Base-by-base conservation (phyloP, 2,113 vertebrate species). In the Cheilinus undulatus region DNA sequence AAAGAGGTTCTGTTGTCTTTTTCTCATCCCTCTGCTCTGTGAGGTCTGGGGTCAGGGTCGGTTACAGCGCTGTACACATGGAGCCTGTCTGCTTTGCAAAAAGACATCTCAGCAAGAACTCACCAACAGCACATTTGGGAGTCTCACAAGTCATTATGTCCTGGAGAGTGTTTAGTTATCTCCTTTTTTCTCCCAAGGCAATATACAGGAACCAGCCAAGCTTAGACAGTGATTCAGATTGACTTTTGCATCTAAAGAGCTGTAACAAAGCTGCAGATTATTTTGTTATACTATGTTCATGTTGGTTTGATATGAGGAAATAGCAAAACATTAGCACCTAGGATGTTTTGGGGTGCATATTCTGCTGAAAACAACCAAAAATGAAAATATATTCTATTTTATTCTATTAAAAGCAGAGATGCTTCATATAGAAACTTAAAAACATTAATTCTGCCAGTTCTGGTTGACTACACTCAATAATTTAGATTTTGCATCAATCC, bases 11-110 rank as follows among this genome's bases (percentile, higher is more conserved):
- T 30, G 11, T 50, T 42, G 40, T 60, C 50, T 66, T 57, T 46
- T 61, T 20, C 28, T 23, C 12, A 0, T 11, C 60, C 63, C 51
- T 19, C 46, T 42, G 46, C 46, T 70, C 40, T 42, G 54, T 40
- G 30, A 69, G 57, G 61, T 74, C 30, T 61, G 22, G 73, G 76
- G 79, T 83, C 77, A 60, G 77, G 83, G 73, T 78, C 64, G 49
- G 59, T 48, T 46, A 28, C 49, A 66, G 64, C 43, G 65, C 70
- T 56, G 63, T 24, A 17, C 40, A 71, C 48, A n/a, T 73, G 67
- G 22, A 82, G 66, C 45, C 42, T 50, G 45, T 72, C 10, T 61
- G 49, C 60, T 78, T 68, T 42, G 53, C 46, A 67, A 38, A 75
- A 71, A 27, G 52, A 86, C 72, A 67, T 23, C 58, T 63, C 54